Evolutionary conservation across 1,140 invertebrate species (phyloP).

Genomic region (Zaprionus ornatus): DNA sequence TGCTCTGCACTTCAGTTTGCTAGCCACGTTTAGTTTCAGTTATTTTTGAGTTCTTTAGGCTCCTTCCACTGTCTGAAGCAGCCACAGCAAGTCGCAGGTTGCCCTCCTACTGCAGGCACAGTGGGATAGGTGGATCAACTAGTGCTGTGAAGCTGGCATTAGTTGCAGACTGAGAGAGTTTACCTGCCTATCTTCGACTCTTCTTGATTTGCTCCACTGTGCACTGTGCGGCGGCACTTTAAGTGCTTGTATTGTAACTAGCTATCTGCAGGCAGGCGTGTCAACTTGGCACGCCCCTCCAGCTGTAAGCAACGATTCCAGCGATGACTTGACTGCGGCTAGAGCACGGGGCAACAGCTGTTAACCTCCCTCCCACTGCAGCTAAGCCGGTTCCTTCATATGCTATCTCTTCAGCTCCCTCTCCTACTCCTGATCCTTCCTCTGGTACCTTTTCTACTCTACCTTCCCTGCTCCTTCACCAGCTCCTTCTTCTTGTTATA

Average conservation of each 20-base stretch:
- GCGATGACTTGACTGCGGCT: constrained; percentile 30
- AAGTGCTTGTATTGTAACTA: constrained; percentile 70
- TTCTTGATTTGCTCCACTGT: constrained; percentile 16
- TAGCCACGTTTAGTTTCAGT: constrained; percentile 65
- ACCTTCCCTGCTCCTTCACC: too few relatives aligned
- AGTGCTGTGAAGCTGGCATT: background rate
- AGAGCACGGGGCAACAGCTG: constrained; percentile 25
- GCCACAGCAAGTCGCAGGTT: background rate
- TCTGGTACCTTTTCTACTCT: too few relatives aligned
- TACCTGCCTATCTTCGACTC: too few relatives aligned
- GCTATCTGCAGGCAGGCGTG: constrained; percentile 60
- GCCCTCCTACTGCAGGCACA: background rate
- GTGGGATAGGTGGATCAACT: background rate
- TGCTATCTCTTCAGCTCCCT: too few relatives aligned
- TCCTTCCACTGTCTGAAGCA: background rate
- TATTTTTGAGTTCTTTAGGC: constrained; percentile 26
- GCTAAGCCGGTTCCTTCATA: too few relatives aligned
- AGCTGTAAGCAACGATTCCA: constrained; percentile 5
- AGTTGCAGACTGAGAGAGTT: background rate
- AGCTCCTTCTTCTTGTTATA: too few relatives aligned
- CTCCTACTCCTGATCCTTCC: too few relatives aligned
- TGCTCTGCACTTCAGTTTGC: constrained; percentile 33
- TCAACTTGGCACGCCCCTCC: constrained; percentile 37
- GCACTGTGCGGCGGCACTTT: constrained; percentile 37
- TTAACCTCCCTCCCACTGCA: background rate